phyloP scores from a whole-genome alignment of 2,888 invertebrate genomes.

The Agrotis clavis region DNA sequence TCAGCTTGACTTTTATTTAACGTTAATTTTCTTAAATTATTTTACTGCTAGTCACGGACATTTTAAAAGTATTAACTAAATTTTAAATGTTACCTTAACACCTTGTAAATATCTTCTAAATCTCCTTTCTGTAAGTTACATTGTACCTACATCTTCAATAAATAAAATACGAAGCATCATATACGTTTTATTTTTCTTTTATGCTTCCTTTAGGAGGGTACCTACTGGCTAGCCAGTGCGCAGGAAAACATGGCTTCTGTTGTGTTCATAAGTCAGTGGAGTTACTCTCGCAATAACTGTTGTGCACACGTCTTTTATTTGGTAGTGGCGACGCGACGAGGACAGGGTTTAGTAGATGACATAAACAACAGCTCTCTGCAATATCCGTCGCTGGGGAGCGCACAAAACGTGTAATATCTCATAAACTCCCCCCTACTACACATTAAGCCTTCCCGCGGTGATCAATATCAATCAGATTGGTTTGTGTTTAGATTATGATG shows the following conservation, averaged over 20 bases:
- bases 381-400: conserved; percentile 24
- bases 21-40: conserved; percentile 47
- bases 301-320: conserved; percentile 28
- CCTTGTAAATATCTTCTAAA: conserved; percentile 89
- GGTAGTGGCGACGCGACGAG: background rate
- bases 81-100: conserved; percentile 83
- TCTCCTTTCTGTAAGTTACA: conserved; percentile 88
- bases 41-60: conserved; percentile 59
- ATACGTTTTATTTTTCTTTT: conserved; percentile 37
- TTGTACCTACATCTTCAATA: conserved; percentile 89
- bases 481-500: conserved; percentile 25
- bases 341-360: conserved; percentile 10
- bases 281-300: conserved; percentile 21
- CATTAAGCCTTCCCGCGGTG: conserved; percentile 32
- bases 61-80: conserved; percentile 82
- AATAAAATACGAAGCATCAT: conserved; percentile 78
- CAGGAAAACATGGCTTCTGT: conserved; percentile 10
- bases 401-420: conserved; percentile 44
- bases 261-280: conserved; percentile 22
- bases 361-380: conserved; percentile 44
- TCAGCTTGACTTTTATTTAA: conserved; percentile 45
- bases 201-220: conserved; percentile 26
- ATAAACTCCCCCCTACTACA: conserved; percentile 28
- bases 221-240: conserved; percentile 20
- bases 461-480: conserved; percentile 49